Evolutionary conservation across 2,888 invertebrate genomes (phyloP), one percentile per base, ranked within the genome.

Genomic region (Lissonota sp.): DNA sequence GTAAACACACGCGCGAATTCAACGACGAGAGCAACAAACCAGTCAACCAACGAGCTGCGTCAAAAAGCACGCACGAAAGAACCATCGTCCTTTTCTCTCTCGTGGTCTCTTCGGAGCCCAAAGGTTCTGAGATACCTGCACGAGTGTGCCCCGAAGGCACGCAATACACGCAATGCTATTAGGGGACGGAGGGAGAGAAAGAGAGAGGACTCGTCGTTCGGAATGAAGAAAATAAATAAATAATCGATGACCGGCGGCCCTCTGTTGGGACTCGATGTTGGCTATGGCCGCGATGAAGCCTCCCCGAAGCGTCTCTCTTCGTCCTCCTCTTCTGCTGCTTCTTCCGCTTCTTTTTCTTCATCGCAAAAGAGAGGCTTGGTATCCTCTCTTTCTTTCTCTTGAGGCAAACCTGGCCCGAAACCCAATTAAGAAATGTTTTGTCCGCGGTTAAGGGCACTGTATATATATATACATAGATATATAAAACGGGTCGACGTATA

Each of bases 381-480:
- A 85, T 84, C 58, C 51, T 66, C 71, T 69, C 82, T 71, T 62
- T 53, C 72, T 63, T 67, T 67, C 79, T 63, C 72, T 78, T 83
- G 75, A 83, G 80, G 73, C 69, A 70, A 77, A 74, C 60, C 78
- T 64, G 79, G 81, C 83, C 79, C 82, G 91, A 91, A 91, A 92
- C 89, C 92, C 92, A 92, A 92, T 92, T 92, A 92, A 92, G 92
- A 92, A 92, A 92, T 92, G 92, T 92, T 92, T 92, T 91, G 92
- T 92, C 92, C 90, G 90, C 87, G 88, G 88, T 87, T 86, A 87
- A 88, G 85, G 85, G 85, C 84, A 26, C 26, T 26, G 26, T 26
- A 26, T 26, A 26, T 26, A 26, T 26, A 26, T 26, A 26, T 26
- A 26, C 74, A 84, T 84, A 82, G 78, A 75, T 82, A 80, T 80